Evolutionary conservation across 1,140 invertebrate genomes (phyloP).

Genomic region (Calosoma granatense): DNA sequence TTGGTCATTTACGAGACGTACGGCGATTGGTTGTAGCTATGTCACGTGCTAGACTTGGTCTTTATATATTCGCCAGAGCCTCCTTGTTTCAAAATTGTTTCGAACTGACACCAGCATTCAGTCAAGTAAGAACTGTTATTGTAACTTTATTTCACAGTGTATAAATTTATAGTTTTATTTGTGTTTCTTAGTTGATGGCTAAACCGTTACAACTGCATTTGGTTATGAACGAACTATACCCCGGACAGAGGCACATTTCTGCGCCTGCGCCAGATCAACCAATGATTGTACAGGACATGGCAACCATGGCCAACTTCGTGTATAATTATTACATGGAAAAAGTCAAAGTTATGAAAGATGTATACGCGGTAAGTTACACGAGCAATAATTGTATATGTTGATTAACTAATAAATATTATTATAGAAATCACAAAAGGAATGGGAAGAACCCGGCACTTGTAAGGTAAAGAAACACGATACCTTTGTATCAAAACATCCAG

Average conservation of each 20-base stretch:
- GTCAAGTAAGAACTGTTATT: slow-evolving; percentile 52
- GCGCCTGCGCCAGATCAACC: slow-evolving; percentile 29
- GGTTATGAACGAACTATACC: slow-evolving; percentile 67
- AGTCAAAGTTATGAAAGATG: slow-evolving; percentile 54
- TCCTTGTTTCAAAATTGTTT: slow-evolving; percentile 93
- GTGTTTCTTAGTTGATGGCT: slow-evolving; percentile 40
- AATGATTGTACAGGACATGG: slow-evolving; percentile 71
- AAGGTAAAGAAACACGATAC: slow-evolving; percentile 30
- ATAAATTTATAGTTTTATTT: slow-evolving; percentile 29
- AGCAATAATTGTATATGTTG: not conserved
- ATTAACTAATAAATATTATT: slow-evolving; percentile 12
- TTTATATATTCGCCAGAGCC: slow-evolving; percentile 92
- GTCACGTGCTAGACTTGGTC: slow-evolving; percentile 92
- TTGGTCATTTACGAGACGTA: slow-evolving; percentile 95
- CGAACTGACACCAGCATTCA: slow-evolving; percentile 90
- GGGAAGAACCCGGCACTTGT: slow-evolving; percentile 39
- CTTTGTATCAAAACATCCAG: slow-evolving; percentile 33
- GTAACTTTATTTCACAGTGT: slow-evolving; percentile 28
- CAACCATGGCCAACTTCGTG: slow-evolving; percentile 86
- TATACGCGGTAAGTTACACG: slow-evolving; percentile 33
- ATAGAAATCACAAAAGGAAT: slow-evolving; percentile 37
- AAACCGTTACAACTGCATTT: slow-evolving; percentile 69
- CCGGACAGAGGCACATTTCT: slow-evolving; percentile 46
- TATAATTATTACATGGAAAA: slow-evolving; percentile 80
- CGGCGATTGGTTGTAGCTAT: slow-evolving; percentile 94